Evolutionary conservation across 2,113 vertebrate species (phyloP).

Genomic region (Syrrhaptes paradoxus): DNA sequence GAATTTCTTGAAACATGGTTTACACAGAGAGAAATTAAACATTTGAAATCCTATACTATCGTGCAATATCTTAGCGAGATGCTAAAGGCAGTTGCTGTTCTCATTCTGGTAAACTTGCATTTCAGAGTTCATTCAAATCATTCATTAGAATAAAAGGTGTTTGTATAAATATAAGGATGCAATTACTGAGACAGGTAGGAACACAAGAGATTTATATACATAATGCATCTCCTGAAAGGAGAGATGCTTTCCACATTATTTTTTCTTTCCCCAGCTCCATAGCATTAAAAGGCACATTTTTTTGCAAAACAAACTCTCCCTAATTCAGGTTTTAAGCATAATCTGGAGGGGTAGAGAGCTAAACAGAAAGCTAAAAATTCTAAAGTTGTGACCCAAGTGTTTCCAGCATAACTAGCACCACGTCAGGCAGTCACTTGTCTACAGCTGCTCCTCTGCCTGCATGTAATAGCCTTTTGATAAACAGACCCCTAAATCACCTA

Average conservation of each 20-base stretch:
- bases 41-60: neutral
- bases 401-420: neutral
- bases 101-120: neutral
- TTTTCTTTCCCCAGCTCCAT: neutral
- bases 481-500: neutral
- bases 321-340: neutral
- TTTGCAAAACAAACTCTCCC: neutral
- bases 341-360: neutral
- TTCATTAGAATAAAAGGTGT: neutral
- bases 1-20: neutral
- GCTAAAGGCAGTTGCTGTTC: neutral
- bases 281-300: neutral
- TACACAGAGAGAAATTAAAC: neutral
- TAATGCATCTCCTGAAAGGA: neutral
- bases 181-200: neutral
- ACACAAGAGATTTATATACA: neutral
- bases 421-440: neutral
- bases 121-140: neutral
- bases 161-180: neutral
- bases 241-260: neutral
- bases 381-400: neutral
- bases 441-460: neutral
- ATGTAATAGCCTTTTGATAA: neutral
- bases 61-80: neutral
- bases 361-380: neutral